phyloP scores from a whole-genome alignment of 2,113 vertebrate genomes.

The Amphilophus citrinellus region DNA sequence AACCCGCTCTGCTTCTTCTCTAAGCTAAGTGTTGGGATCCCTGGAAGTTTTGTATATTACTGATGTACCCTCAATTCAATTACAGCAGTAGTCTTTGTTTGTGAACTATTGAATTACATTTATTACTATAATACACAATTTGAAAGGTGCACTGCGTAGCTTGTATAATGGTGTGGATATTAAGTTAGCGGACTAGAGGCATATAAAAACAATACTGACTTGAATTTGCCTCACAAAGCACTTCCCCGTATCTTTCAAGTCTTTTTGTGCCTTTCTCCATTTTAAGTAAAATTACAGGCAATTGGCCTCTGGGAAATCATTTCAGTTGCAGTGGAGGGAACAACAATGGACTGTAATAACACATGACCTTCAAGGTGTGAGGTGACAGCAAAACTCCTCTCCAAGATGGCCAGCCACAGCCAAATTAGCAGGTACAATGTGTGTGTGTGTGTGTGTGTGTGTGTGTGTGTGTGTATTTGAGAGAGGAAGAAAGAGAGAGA shows the following conservation, averaged over 20 bases:
- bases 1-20: background rate
- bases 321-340: constrained; percentile 31
- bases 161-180: constrained; percentile 1
- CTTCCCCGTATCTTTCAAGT: background rate
- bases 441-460: background rate
- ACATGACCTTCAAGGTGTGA: constrained; percentile 41
- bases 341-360: constrained; percentile 49
- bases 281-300: constrained; percentile 31
- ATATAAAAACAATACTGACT: background rate
- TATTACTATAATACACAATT: constrained; percentile 2
- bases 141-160: background rate
- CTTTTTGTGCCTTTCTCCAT: constrained; percentile 17
- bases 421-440: constrained; percentile 19
- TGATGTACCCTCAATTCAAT: background rate
- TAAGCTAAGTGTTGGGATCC: background rate
- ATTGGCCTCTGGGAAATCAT: constrained; percentile 39
- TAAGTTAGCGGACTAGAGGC: background rate
- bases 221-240: constrained; percentile 18
- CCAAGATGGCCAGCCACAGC: constrained; percentile 11
- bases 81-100: background rate
- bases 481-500: background rate
- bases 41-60: background rate
- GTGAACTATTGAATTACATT: background rate
- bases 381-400: constrained; percentile 36
- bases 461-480: background rate